Percentiles rank a stretch among this genome's conserved stretches.
These are phyloP conservation scores for Drosophila mimica DNA, from an alignment of 2,888 invertebrate species.

Conservation along the genomic window DNA sequence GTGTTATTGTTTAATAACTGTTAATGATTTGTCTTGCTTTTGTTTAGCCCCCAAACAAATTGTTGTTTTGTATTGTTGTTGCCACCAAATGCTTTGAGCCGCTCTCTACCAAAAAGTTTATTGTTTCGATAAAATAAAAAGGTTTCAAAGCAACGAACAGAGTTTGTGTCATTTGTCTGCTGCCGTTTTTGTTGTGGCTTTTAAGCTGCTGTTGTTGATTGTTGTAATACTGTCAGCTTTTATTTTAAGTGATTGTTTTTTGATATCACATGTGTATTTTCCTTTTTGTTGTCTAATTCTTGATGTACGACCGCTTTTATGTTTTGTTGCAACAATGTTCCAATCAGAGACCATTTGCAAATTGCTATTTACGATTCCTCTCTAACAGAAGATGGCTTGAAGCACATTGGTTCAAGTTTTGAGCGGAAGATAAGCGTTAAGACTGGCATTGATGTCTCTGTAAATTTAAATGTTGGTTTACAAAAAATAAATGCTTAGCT, in stretches of 20 bases:
- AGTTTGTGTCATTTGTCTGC: conserved; percentile 67
- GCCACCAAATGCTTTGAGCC: conserved; percentile 5
- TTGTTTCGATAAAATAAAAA: conserved; percentile 35
- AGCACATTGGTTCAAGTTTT: conserved; percentile 5
- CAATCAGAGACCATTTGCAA: conserved; percentile 47
- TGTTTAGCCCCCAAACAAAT: conserved; percentile 50
- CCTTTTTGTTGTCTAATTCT: conserved; percentile 23
- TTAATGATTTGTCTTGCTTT: conserved; percentile 69
- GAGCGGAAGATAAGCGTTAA: background rate
- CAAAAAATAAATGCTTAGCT: background rate
- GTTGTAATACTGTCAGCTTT: conserved; percentile 37
- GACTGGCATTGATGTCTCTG: conserved; percentile 26
- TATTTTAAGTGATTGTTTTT: conserved; percentile 63
- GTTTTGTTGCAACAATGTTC: conserved; percentile 45
- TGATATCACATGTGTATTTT: conserved; percentile 41
- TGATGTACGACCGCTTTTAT: conserved; percentile 62
- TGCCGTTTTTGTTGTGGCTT: conserved; percentile 19
- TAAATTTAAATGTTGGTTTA: background rate
- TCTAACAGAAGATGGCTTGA: background rate
- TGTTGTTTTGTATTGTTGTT: conserved; percentile 27
- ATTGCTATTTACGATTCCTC: conserved; percentile 7
- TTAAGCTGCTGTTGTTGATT: conserved; percentile 3
- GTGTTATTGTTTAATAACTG: conserved; percentile 74
- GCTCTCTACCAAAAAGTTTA: conserved; percentile 10
- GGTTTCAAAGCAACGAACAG: conserved; percentile 31